phyloP scores from a whole-genome alignment of 2,888 invertebrate genomes.

The Lycophotia porphyrea region DNA sequence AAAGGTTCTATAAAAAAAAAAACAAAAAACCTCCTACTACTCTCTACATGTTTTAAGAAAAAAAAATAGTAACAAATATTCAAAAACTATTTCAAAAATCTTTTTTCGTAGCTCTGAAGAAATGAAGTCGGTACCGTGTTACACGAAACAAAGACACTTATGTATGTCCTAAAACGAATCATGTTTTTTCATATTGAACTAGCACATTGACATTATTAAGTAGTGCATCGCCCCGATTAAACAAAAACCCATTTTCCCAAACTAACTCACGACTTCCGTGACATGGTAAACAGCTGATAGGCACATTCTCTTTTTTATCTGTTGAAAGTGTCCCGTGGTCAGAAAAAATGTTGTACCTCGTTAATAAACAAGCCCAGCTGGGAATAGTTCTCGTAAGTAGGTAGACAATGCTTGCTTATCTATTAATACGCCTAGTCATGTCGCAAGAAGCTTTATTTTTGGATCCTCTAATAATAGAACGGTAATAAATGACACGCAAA shows the following conservation, averaged over 20 bases:
- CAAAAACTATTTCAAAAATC: not conserved
- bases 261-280: conserved; percentile 36
- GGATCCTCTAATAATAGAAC: conserved; percentile 54
- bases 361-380: conserved; percentile 48
- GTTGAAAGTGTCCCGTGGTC: not conserved
- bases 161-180: not conserved
- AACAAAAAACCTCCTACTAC: too few relatives aligned
- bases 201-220: conserved; percentile 7
- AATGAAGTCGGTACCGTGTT: not conserved
- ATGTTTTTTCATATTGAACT: conserved; percentile 6
- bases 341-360: conserved; percentile 29
- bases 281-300: conserved; percentile 23
- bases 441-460: conserved; percentile 68
- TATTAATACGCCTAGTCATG: conserved; percentile 62
- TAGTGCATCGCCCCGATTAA: conserved; percentile 39
- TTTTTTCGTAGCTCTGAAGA: not conserved
- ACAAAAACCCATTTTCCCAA: conserved; percentile 20
- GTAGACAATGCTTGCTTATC: conserved; percentile 58
- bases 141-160: not conserved
- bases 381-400: conserved; percentile 53
- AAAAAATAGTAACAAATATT: not conserved
- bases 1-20: not conserved
- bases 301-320: not conserved
- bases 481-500: conserved; percentile 53
- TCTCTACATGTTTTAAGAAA: too few relatives aligned